Evolutionary conservation across 2,888 invertebrate genomes (phyloP).

Genomic region (Himalopsyche anomala): DNA sequence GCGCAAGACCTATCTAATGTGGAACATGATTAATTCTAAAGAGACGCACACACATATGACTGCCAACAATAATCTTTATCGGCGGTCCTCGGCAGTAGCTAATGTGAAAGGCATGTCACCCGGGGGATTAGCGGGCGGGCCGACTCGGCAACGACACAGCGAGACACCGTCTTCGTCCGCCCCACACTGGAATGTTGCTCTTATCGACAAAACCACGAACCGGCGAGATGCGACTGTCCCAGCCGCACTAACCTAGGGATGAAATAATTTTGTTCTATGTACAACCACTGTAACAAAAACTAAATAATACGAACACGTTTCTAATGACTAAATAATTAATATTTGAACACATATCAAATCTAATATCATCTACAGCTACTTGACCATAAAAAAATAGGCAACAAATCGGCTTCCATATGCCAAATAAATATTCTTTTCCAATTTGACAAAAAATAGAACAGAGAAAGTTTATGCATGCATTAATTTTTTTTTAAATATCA

Average conservation of each 20-base stretch:
- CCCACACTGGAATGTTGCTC: slow-evolving; percentile 60
- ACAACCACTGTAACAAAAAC: not conserved
- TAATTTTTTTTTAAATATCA: too few species aligned
- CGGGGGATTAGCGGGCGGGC: slow-evolving; percentile 62
- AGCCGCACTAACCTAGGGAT: slow-evolving; percentile 4
- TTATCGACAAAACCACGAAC: slow-evolving; percentile 58
- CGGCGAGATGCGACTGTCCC: slow-evolving; percentile 44
- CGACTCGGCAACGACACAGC: not conserved
- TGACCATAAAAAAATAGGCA: too few species aligned
- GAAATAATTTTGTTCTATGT: not conserved
- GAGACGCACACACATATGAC: slow-evolving; percentile 10
- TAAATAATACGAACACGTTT: not conserved
- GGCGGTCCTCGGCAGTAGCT: slow-evolving; percentile 61
- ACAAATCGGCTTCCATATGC: too few species aligned
- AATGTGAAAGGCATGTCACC: slow-evolving; percentile 65
- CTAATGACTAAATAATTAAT: too few species aligned
- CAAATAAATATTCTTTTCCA: too few species aligned
- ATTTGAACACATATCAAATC: too few species aligned
- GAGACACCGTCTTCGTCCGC: not conserved
- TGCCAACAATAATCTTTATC: slow-evolving; percentile 59
- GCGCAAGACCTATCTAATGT: slow-evolving; percentile 39
- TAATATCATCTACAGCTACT: too few species aligned
- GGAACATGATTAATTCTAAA: slow-evolving; percentile 56
- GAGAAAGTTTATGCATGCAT: too few species aligned
- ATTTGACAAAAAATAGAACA: too few species aligned